Conservation (phyloP, 2,797 vertebrate genomes). For the Ibycter americanus region DNA sequence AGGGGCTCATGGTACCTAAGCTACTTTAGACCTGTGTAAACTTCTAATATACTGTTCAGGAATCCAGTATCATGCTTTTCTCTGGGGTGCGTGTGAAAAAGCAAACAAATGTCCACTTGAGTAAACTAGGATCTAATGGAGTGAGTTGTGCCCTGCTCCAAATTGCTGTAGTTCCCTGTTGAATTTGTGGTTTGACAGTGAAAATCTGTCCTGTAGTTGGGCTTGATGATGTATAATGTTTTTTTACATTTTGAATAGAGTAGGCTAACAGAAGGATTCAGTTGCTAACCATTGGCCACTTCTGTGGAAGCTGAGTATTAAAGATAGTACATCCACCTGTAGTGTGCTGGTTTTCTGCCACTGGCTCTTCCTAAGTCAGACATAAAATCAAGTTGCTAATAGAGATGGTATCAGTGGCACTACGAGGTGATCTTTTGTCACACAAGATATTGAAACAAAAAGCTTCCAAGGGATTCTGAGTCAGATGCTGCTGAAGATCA, state of each 20-base stretch:
- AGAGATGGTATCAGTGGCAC: not conserved
- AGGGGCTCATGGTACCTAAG: not conserved
- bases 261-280: not conserved
- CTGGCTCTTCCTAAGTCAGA: not conserved
- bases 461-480: not conserved
- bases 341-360: not conserved
- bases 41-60: not conserved
- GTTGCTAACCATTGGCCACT: not conserved
- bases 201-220: not conserved
- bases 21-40: not conserved
- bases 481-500: not conserved
- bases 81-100: not conserved
- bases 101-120: not conserved
- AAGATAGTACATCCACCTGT: not conserved
- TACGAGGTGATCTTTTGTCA: not conserved
- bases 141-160: not conserved
- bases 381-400: not conserved
- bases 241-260: not conserved
- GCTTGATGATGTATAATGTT: not conserved
- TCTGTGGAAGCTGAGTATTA: not conserved
- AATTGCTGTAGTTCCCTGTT: not conserved
- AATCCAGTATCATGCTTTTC: not conserved
- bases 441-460: not conserved
- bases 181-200: not conserved
- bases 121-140: not conserved